Percentiles rank a stretch among this genome's conserved stretches.
Evolutionary conservation across 2,113 vertebrate genomes (phyloP).

Genomic region (Elaphurus davidianus): DNA sequence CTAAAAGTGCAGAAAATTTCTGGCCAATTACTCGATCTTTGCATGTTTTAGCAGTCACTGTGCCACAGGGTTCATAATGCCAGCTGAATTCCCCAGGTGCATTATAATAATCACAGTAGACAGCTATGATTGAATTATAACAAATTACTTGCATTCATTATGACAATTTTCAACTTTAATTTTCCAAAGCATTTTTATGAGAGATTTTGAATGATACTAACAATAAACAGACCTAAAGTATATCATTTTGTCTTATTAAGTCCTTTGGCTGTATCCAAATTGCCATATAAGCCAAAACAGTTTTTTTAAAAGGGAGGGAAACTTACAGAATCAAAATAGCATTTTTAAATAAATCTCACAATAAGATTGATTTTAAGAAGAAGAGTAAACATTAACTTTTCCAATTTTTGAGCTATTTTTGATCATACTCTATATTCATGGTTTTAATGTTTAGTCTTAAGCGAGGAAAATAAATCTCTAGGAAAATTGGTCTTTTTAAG

Average conservation of each 20-base stretch:
- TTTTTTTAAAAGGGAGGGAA: background rate
- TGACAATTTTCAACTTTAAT: background rate
- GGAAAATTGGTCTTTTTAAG: background rate
- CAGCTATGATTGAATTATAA: constrained; percentile 75
- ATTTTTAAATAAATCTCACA: background rate
- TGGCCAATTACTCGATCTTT: constrained; percentile 74
- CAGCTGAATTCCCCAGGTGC: constrained; percentile 82
- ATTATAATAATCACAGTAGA: constrained; percentile 92
- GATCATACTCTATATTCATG: background rate
- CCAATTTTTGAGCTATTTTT: background rate
- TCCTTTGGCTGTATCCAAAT: background rate
- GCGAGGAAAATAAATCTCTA: constrained; percentile 17
- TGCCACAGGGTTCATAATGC: constrained; percentile 89
- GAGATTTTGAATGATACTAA: background rate
- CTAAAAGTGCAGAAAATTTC: constrained; percentile 82
- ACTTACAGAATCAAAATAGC: background rate
- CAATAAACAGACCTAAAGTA: background rate
- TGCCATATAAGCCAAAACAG: background rate
- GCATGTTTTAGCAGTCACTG: constrained; percentile 80
- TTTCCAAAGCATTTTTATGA: background rate
- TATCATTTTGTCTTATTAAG: background rate
- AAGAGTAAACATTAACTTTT: background rate
- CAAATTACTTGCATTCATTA: background rate
- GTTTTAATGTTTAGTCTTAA: constrained; percentile 18
- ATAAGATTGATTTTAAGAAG: background rate